phyloP scores from a whole-genome alignment of 2,888 invertebrate species.

The Anorthoa munda region DNA sequence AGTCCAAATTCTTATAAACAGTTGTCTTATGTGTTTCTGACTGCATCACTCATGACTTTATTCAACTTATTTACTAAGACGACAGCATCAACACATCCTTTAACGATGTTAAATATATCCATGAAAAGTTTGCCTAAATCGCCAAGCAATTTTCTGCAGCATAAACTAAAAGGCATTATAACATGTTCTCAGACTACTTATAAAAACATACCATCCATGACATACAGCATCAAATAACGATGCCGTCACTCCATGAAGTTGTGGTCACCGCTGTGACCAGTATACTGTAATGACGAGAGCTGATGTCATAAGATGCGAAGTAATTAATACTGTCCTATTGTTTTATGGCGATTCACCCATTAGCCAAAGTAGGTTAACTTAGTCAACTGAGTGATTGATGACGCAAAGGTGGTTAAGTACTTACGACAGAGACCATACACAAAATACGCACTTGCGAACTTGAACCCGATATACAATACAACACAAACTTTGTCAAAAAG shows the following conservation, averaged over 20 bases:
- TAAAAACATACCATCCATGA: constrained; percentile 4
- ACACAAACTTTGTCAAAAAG: no score
- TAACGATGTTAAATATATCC: background rate
- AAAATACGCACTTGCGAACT: background rate
- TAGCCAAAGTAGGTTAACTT: constrained; percentile 40
- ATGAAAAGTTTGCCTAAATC: background rate
- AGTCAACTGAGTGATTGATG: constrained; percentile 26
- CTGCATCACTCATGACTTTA: background rate
- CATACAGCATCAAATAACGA: constrained; percentile 11
- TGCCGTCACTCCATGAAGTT: constrained; percentile 53
- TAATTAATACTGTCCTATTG: constrained; percentile 49
- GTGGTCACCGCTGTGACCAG: constrained; percentile 57
- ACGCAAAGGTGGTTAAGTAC: constrained; percentile 12
- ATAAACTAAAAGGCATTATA: background rate
- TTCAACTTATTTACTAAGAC: background rate
- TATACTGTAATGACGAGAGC: constrained; percentile 62
- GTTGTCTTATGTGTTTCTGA: background rate
- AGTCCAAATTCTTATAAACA: background rate
- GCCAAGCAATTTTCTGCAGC: background rate
- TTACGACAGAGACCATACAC: background rate
- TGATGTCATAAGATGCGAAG: constrained; percentile 64
- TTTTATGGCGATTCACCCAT: constrained; percentile 50
- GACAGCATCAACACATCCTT: background rate
- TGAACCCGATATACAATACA: no score
- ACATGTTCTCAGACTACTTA: background rate